Base-by-base conservation (phyloP, 2,113 vertebrate species). In the Leucopternis melanops region DNA sequence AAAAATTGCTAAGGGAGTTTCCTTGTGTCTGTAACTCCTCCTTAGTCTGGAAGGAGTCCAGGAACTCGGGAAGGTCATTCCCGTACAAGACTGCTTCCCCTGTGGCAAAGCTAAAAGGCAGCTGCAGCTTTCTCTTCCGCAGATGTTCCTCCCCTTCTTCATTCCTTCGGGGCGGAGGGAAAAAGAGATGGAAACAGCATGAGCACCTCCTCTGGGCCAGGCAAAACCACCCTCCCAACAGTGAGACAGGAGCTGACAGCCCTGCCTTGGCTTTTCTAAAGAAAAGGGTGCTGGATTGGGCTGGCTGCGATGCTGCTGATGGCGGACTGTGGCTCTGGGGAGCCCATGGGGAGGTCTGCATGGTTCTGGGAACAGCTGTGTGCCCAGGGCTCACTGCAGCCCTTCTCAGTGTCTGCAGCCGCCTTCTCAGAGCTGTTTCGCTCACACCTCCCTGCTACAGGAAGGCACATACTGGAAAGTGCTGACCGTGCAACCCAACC, bases 11-110 rank as follows among this genome's bases (percentile, higher is more conserved):
- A 59, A 74, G 7, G 8, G 55, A 14, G 23, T 31, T 31, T 34
- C 69, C 79, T 63, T 27, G 75, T 34, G 96, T 58, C 45, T 97
- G 97, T 10, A 75, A 52, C 29, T 78, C 42, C 47, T 94, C 90
- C 40, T 95, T 85, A 6, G 84, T 81, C 57, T 86, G 80, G 36
- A 90, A 91, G 0, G 65, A 88, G 50, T 75, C 65, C 63, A 82
- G 47, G 49, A 87, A 63, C 18, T 55, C 18, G 0, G 94, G 87
- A 50, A 82, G 15, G 27, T 47, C 57, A 16, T 77, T 96, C 61
- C 97, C 94, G 8, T 98, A 98, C 6, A 99, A 92, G 34, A 98
- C 92, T 5, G 97, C 98, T 93, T 99, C 98, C 9, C 99, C 98
- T 0, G 98, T 98, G 91, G 98, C 88, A 80, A 98, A 97, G 91